phyloP scores from a whole-genome alignment of 1,140 invertebrate species.

The Asbolus verrucosus region DNA sequence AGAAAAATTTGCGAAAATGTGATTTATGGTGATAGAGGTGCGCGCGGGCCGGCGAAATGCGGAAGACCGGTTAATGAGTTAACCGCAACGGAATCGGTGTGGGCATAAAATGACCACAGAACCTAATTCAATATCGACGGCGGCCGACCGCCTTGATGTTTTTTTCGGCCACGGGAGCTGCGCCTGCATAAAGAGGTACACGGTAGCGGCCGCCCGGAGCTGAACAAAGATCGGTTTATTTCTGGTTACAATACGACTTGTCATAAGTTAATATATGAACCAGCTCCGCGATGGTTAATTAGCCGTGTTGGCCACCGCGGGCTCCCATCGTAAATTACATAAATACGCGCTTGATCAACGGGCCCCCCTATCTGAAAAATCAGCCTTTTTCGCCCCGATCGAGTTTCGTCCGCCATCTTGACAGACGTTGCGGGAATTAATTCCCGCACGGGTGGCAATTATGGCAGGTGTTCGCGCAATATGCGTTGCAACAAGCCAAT shows the following conservation, averaged over 20 bases:
- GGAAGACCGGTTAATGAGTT: slow-evolving; percentile 14
- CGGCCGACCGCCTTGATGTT: slow-evolving; percentile 25
- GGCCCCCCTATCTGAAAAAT: too few relatives aligned
- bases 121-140: slow-evolving; percentile 33
- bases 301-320: slow-evolving; percentile 9
- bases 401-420: too few relatives aligned
- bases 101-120: slow-evolving; percentile 20
- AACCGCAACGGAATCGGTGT: slow-evolving; percentile 17
- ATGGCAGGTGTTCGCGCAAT: neutral
- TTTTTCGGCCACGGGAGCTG: neutral
- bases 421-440: neutral
- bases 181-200: slow-evolving; percentile 8
- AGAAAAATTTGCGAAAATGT: too few relatives aligned
- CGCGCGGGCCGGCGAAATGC: too few relatives aligned
- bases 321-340: slow-evolving; percentile 27
- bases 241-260: slow-evolving; percentile 31
- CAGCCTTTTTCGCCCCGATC: too few relatives aligned
- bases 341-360: slow-evolving; percentile 13
- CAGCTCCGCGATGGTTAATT: slow-evolving; percentile 28
- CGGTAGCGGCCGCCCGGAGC: slow-evolving; percentile 24
- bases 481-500: too few relatives aligned
- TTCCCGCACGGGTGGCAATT: neutral
- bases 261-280: slow-evolving; percentile 35
- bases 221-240: slow-evolving; percentile 24
- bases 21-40: too few relatives aligned